phyloP scores from a whole-genome alignment of 2,113 vertebrate genomes.

The Raphicerus campestris region DNA sequence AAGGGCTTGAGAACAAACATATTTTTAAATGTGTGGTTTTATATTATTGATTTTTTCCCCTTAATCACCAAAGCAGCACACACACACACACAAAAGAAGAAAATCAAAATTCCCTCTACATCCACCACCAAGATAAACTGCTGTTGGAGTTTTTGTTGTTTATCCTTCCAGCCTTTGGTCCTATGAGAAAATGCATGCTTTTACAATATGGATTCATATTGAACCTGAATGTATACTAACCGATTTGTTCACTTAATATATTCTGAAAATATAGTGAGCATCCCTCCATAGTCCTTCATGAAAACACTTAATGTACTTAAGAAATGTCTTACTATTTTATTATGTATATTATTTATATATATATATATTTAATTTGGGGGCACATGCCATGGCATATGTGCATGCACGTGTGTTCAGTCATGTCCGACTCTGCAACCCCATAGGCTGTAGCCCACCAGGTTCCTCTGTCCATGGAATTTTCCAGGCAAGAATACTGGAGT shows the following conservation, averaged over 20 bases:
- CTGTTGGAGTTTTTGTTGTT: fast-evolving
- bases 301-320: too few species aligned
- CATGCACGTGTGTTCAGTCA: fast-evolving
- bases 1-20: background rate
- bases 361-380: background rate
- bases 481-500: background rate
- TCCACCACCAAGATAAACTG: background rate
- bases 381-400: background rate
- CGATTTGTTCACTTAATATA: fast-evolving
- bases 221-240: background rate
- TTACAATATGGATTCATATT: fast-evolving
- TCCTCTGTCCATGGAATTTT: background rate
- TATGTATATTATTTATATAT: background rate
- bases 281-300: fast-evolving
- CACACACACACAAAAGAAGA: background rate
- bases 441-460: background rate
- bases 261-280: background rate
- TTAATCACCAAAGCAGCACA: background rate
- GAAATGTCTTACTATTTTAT: background rate
- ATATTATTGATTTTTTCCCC: background rate
- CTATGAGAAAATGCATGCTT: fast-evolving
- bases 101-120: background rate
- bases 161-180: background rate
- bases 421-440: background rate
- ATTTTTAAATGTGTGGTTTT: background rate